Evolutionary conservation across 2,113 vertebrate species (phyloP), one percentile per base, ranked within the genome.

Genomic region (Gymnobelideus leadbeateri): DNA sequence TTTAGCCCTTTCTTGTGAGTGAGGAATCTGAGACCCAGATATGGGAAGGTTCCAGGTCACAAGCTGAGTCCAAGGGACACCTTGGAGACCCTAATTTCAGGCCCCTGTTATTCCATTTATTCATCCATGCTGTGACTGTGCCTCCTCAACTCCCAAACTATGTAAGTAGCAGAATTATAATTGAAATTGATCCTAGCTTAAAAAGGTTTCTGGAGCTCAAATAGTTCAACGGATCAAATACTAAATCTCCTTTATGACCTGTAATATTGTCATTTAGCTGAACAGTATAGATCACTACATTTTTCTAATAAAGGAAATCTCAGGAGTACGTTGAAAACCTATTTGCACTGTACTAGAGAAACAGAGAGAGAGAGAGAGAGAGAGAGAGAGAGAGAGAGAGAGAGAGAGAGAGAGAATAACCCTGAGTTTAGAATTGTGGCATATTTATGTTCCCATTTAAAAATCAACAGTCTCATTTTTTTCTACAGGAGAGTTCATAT

Each of bases 241-340:
- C 53, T 68, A 95, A 91, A 91, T 97, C 92, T 49, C 57, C 93
- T 93, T 89, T 77, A 93, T 91, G 53, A 93, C 51, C 94, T 26
- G 1, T 89, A 91, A 89, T 94, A 61, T 25, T 96, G 94, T 94
- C 92, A 68, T 51, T 92, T 93, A 90, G 24, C n/a, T 57, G n/a
- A 46, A 52, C 14, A 90, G 68, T 68, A 91, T 14, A 93, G 51
- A 55, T 57, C 47, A 89, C 14, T 68, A 31, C 52, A 26, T 51
- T 89, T 96, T 92, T 95, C 89, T 91, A 93, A 96, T 93, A 96
- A 96, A 92, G 52, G 47, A 61, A 95, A 91, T 37, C 95, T 57
- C 55, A 43, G 31, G 23, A 89, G 2, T 91, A 54, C 95, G 49
- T 49, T 91, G n/a, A 93, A 93, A 93, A 89, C 28, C 51, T 91